A percentile compares a stretch with the other conserved stretches of the same genome.
These are phyloP conservation scores for Sarcophaga caerulescens DNA, from an alignment of 2,888 invertebrate species.

Conservation along the genomic window DNA sequence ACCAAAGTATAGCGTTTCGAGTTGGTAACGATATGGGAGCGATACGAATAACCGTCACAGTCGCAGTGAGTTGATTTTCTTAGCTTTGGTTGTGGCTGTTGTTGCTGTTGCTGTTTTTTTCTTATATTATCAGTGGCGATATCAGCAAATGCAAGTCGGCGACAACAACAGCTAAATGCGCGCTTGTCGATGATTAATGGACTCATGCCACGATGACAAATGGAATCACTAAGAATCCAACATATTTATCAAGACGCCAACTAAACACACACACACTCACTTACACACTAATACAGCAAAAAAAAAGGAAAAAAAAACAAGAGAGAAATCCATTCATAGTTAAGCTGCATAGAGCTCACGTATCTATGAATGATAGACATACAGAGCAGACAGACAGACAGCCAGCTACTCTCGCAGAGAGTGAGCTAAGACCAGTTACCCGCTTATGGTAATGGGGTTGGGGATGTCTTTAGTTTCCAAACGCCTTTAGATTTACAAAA, in stretches of 20 bases:
- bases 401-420: not conserved
- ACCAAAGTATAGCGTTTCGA: conserved; percentile 31
- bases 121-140: conserved; percentile 55
- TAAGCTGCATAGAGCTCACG: not conserved
- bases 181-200: conserved; percentile 73
- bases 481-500: not conserved
- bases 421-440: not conserved
- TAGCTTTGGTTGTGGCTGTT: not conserved
- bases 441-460: not conserved
- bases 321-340: conserved; percentile 1
- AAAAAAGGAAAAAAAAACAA: no score
- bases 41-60: conserved; percentile 37
- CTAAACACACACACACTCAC: conserved; percentile 35
- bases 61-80: conserved; percentile 42
- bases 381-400: no score
- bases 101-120: not conserved
- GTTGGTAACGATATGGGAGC: conserved; percentile 23
- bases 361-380: conserved; percentile 11
- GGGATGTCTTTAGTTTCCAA: not conserved
- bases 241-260: conserved; percentile 73
- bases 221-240: conserved; percentile 74
- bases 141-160: conserved; percentile 61
- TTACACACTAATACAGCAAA: not conserved
- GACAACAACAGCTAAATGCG: conserved; percentile 63
- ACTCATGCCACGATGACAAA: conserved; percentile 75